phyloP scores from a whole-genome alignment of 2,113 vertebrate genomes.

The Pristiophorus japonicus region DNA sequence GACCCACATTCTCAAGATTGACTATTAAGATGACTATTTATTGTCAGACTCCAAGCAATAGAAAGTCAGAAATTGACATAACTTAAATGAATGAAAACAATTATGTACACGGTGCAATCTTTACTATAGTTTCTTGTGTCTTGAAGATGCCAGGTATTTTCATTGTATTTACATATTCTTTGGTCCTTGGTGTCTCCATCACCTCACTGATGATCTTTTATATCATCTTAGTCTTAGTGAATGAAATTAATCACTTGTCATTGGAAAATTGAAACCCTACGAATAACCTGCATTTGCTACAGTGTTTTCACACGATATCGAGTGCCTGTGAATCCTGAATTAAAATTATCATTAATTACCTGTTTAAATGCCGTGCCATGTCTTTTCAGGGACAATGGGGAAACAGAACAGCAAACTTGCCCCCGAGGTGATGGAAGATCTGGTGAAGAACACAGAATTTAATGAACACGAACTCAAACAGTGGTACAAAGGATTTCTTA shows the following conservation, averaged over 20 bases:
- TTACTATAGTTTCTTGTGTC: not conserved
- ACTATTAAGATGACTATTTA: not conserved
- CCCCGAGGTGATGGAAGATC: conserved; percentile 97
- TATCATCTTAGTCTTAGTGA: not conserved
- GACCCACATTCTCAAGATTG: not conserved
- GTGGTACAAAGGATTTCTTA: conserved; percentile 86
- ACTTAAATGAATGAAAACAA: not conserved
- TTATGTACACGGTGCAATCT: not conserved
- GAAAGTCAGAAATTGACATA: not conserved
- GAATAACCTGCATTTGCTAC: not conserved
- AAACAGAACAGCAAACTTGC: conserved; percentile 99
- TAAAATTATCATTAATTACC: not conserved
- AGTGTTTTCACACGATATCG: not conserved
- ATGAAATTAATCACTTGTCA: not conserved
- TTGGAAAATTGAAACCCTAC: not conserved
- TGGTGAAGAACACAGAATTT: conserved; percentile 97
- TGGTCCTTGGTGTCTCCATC: not conserved
- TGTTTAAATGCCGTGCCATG: not conserved
- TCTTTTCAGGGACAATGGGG: conserved; percentile 80
- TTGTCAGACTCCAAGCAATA: not conserved
- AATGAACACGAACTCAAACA: conserved; percentile 91
- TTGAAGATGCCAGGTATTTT: not conserved
- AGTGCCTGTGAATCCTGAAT: not conserved
- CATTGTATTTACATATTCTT: not conserved
- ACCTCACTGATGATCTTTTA: not conserved